Evolutionary conservation across 1,140 invertebrate genomes (phyloP).

Genomic region (Antheraea pernyi): DNA sequence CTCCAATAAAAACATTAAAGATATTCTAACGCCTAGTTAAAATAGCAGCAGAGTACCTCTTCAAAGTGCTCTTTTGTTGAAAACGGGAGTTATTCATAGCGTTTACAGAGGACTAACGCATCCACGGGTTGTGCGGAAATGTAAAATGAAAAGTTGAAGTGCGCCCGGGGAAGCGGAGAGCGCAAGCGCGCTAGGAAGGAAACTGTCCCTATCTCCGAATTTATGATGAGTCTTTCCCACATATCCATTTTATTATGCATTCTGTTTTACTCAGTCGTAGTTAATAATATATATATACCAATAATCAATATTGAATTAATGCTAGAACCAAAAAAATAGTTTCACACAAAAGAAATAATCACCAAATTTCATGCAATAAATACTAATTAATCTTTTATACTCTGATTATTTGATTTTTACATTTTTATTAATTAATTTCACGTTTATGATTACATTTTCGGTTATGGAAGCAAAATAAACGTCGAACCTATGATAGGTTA

Average conservation of each 20-base stretch:
- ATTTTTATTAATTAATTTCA: too few relatives aligned
- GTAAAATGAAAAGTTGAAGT: constrained; percentile 21
- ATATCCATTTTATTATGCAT: background rate
- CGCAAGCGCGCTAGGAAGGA: constrained; percentile 32
- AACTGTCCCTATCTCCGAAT: constrained; percentile 24
- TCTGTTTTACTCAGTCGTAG: background rate
- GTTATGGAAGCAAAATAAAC: too few relatives aligned
- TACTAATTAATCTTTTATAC: too few relatives aligned
- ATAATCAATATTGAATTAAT: background rate
- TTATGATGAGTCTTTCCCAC: constrained; percentile 27
- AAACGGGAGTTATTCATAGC: constrained; percentile 17
- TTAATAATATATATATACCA: background rate
- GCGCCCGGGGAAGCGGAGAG: constrained; percentile 7
- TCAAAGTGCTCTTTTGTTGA: constrained; percentile 10
- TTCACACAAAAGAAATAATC: too few relatives aligned
- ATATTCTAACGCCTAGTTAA: background rate
- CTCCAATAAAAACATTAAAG: background rate
- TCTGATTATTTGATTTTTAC: too few relatives aligned
- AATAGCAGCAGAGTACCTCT: background rate
- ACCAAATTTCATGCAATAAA: too few relatives aligned
- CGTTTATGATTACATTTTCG: too few relatives aligned
- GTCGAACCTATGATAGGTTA: too few relatives aligned
- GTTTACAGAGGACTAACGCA: constrained; percentile 13
- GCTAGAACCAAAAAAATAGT: too few relatives aligned
- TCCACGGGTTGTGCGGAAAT: constrained; percentile 15